A percentile compares a stretch with the other conserved stretches of the same genome.
Evolutionary conservation across 2,113 vertebrate species (phyloP).

Genomic region (Cyphomyrus discorhynchus): DNA sequence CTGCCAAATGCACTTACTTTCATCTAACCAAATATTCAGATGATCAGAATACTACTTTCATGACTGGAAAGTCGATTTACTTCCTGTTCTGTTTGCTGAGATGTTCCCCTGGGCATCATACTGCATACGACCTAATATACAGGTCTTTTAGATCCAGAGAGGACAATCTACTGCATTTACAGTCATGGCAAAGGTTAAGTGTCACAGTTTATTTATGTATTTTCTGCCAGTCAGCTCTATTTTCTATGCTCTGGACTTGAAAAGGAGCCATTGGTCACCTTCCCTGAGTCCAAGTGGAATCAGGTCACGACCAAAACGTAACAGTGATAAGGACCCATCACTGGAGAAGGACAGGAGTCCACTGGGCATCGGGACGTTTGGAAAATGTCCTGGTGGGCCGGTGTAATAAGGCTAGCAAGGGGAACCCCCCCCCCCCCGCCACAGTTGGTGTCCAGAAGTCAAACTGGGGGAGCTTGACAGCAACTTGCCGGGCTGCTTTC

Average conservation of each 20-base stretch:
- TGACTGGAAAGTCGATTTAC: neutral
- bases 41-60: neutral
- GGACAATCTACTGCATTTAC: neutral
- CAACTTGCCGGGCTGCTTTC: neutral
- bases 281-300: neutral
- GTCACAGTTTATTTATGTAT: neutral
- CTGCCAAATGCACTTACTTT: neutral
- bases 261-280: neutral
- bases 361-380: no score
- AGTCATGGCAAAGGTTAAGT: neutral
- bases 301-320: neutral
- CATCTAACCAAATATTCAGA: neutral
- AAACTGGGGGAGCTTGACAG: neutral
- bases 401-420: neutral
- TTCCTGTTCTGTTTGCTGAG: neutral
- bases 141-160: neutral
- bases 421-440: no score
- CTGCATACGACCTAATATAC: neutral
- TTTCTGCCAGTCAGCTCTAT: no score
- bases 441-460: no score
- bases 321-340: neutral
- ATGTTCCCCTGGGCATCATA: neutral
- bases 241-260: neutral
- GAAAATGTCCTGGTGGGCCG: neutral
- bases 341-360: neutral